Conservation (phyloP, 1,140 invertebrate genomes). For the Holcopasites calliopsidis region DNA sequence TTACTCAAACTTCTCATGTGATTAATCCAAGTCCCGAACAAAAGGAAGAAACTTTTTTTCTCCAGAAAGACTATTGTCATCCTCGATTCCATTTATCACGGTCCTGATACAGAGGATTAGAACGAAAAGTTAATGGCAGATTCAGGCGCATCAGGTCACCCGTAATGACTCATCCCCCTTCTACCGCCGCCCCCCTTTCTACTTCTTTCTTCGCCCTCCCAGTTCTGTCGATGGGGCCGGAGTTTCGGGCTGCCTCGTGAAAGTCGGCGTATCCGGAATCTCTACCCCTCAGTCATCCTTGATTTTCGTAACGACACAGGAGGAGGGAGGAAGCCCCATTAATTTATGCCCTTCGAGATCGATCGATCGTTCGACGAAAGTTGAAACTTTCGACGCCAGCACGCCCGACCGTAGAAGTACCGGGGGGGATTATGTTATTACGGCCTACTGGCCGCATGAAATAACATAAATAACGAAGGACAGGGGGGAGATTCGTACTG, state of each 20-base stretch:
- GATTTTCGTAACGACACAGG: slow-evolving; percentile 49
- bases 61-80: too few species aligned
- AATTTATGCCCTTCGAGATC: slow-evolving; percentile 50
- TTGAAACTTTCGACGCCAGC: slow-evolving; percentile 7
- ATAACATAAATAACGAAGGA: not conserved
- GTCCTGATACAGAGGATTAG: too few species aligned
- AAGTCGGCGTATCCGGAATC: slow-evolving; percentile 47
- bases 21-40: too few species aligned
- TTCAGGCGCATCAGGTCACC: slow-evolving; percentile 26
- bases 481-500: not conserved
- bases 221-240: slow-evolving; percentile 20
- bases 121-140: slow-evolving; percentile 26
- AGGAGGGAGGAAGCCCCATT: slow-evolving; percentile 50
- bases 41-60: too few species aligned
- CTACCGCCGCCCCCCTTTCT: not conserved
- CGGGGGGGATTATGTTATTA: not conserved
- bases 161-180: slow-evolving; percentile 34
- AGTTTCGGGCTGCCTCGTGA: slow-evolving; percentile 34
- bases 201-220: slow-evolving; percentile 35
- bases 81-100: too few species aligned
- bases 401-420: not conserved
- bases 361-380: slow-evolving; percentile 30
- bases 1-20: too few species aligned
- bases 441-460: not conserved
- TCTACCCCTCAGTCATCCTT: slow-evolving; percentile 46